Percentiles rank a stretch among this genome's conserved stretches.
Conservation (phyloP, 2,888 invertebrate genomes). For the Chouioia cunea region DNA sequence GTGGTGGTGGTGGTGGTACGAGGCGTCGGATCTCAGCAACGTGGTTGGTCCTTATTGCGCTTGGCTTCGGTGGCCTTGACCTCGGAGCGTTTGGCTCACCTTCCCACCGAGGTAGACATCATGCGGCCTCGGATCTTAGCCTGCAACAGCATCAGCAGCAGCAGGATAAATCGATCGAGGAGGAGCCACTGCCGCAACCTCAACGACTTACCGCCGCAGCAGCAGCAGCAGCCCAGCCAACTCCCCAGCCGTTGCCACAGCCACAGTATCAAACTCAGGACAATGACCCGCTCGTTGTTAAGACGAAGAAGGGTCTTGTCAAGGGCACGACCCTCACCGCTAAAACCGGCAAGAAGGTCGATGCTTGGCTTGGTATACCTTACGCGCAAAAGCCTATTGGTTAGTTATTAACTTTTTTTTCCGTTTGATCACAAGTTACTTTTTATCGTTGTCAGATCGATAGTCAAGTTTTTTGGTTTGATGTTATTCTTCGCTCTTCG, state of each 20-base stretch:
- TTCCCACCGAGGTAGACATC: conserved; percentile 65
- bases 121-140: conserved; percentile 51
- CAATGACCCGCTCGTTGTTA: conserved; percentile 80
- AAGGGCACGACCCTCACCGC: conserved; percentile 81
- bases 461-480: no score
- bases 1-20: neutral
- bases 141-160: conserved; percentile 28
- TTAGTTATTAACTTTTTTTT: conserved; percentile 51
- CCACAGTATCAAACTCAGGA: conserved; percentile 64
- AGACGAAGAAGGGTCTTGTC: conserved; percentile 83
- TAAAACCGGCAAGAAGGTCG: conserved; percentile 83
- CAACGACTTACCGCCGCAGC: neutral
- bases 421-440: neutral
- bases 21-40: no score
- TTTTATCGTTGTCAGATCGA: no score
- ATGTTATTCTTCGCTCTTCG: no score
- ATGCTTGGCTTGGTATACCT: conserved; percentile 87
- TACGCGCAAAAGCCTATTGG: conserved; percentile 84
- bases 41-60: conserved; percentile 52
- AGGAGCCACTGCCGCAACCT: conserved; percentile 53
- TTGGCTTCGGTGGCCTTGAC: conserved; percentile 58
- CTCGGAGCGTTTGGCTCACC: conserved; percentile 56
- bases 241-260: conserved; percentile 51
- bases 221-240: conserved; percentile 35
- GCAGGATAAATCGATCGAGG: conserved; percentile 60